A percentile compares a stretch with the other conserved stretches of the same genome.
phyloP scores from a whole-genome alignment of 2,113 vertebrate genomes.

The Hippoglossus stenolepis region DNA sequence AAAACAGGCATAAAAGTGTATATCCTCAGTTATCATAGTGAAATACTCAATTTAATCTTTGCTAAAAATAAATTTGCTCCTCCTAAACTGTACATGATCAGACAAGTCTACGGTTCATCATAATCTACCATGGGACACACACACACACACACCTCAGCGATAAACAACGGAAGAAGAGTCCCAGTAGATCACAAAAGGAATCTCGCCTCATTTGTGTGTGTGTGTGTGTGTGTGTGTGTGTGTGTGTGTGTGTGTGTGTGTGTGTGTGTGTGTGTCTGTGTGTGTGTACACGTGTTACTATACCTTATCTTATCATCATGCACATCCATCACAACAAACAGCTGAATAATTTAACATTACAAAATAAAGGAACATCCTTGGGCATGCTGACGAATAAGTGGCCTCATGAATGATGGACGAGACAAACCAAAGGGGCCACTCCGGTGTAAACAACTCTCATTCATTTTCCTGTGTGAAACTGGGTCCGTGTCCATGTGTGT shows the following conservation, averaged over 20 bases:
- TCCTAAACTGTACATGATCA: constrained; percentile 66
- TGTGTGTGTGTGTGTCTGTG: constrained; percentile 1
- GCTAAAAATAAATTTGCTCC: constrained; percentile 14
- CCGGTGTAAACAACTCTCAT: constrained; percentile 1
- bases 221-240: neutral
- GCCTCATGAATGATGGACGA: constrained; percentile 69
- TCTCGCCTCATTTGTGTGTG: constrained; percentile 26
- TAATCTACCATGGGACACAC: constrained; percentile 57
- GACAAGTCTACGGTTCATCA: constrained; percentile 71
- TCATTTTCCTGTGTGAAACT: constrained; percentile 26
- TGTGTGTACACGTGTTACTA: constrained; percentile 43
- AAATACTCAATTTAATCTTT: constrained; percentile 36
- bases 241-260: constrained; percentile 2
- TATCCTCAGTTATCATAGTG: constrained; percentile 6
- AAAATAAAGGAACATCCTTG: constrained; percentile 74
- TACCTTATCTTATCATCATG: constrained; percentile 55
- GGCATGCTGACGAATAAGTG: constrained; percentile 67
- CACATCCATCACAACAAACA: constrained; percentile 65
- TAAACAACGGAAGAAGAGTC: constrained; percentile 76
- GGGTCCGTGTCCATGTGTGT: neutral
- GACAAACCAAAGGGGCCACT: constrained; percentile 31
- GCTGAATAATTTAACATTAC: constrained; percentile 76
- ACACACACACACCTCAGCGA: constrained; percentile 27
- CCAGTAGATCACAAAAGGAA: constrained; percentile 64
- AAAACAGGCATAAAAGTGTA: constrained; percentile 1